Base-by-base conservation (phyloP, 2,797 vertebrate genomes). In the Trachurus trachurus region DNA sequence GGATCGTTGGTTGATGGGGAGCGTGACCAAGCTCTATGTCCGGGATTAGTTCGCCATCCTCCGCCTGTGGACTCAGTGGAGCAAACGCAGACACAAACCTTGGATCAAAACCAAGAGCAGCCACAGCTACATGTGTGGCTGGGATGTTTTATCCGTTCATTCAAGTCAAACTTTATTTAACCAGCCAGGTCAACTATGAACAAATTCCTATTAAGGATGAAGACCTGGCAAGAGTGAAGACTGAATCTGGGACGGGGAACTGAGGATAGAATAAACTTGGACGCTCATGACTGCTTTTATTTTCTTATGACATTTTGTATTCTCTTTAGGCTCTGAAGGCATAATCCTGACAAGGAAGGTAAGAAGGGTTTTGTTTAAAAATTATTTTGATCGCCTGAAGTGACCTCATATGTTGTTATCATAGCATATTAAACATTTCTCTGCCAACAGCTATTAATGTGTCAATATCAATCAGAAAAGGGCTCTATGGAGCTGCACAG, bases 1-100 rank as follows among this genome's bases (percentile, higher is more conserved):
- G 84, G 85, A 92, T 89, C 39, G 31, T 56, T 74, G 69, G 67
- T 80, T 89, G 84, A 91, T 80, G 80, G 73, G 82, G 73, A 90
- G 81, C 86, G 66, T 86, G 84, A 85, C 84, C 52, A 52, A 73
- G 67, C 70, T 83, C 81, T 74, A 77, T 72, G 84, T 92, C 83
- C 81, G 66, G 84, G 84, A 92, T 86, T 74, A 88, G 40, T 40
- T 66, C 21, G 12, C 70, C 85, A 87, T 89, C 78, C 82, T 84
- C 59, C 64, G 88, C 86, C 87, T 83, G 82, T 77, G 86, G 84
- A 89, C 88, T 78, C 73, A 31, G 75, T 54, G 61, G 74, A 91
- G 78, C 74, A 76, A 83, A 72, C 17, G 66, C 83, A 90, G 83
- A 80, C 64, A 64, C 61, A 50, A 56, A 37, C 26, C 8, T 45